phyloP scores from a whole-genome alignment of 2,113 vertebrate species.

The human region DNA sequence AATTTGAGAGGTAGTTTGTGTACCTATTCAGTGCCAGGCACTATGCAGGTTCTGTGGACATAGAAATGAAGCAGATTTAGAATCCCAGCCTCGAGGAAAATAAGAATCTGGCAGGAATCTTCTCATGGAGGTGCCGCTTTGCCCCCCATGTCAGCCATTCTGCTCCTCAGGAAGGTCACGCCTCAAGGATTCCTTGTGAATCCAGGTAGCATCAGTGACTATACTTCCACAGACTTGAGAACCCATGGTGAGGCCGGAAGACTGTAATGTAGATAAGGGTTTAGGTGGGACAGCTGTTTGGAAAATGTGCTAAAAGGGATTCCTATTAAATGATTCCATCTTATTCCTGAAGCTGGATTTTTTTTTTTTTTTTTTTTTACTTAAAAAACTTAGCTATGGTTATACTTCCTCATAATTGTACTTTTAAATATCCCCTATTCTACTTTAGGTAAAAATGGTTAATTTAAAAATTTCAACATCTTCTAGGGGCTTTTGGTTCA shows the following conservation, averaged over 20 bases:
- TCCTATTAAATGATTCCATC: neutral
- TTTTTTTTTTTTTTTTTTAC: neutral
- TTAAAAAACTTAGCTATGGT: neutral
- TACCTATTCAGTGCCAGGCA: neutral
- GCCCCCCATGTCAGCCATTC: rapidly evolving
- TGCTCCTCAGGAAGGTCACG: neutral
- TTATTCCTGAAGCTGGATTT: neutral
- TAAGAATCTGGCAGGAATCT: neutral
- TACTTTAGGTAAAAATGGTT: neutral
- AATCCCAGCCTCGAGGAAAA: neutral
- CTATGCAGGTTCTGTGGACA: neutral
- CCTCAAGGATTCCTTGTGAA: neutral
- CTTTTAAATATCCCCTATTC: neutral
- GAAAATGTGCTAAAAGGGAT: neutral
- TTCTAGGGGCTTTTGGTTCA: neutral
- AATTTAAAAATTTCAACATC: neutral
- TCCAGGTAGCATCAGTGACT: neutral
- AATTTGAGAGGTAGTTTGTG: neutral
- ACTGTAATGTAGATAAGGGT: neutral
- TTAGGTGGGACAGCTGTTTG: neutral
- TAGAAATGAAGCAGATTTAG: neutral
- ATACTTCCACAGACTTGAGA: neutral
- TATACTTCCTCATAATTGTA: neutral
- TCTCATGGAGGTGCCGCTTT: neutral
- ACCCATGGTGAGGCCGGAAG: neutral